Percentiles rank a stretch among this genome's conserved stretches.
phyloP scores from a whole-genome alignment of 2,797 vertebrate species.

The Amphiprion clarkii region DNA sequence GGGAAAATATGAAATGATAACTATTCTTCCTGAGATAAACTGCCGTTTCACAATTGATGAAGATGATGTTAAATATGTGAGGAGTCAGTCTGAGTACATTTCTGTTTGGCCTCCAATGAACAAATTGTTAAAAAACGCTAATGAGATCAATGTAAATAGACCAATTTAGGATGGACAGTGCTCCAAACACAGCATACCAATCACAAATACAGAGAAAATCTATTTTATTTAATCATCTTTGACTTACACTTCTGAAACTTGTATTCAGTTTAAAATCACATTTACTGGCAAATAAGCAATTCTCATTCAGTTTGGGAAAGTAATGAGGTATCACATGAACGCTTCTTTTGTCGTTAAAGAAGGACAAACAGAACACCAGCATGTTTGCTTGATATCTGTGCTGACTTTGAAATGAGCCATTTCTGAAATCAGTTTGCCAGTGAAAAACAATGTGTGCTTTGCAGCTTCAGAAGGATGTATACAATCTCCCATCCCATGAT shows the following conservation, averaged over 20 bases:
- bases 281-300: not conserved
- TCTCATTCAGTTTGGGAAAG: not conserved
- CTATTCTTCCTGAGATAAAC: not conserved
- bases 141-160: not conserved
- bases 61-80: no score
- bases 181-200: not conserved
- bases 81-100: not conserved
- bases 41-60: not conserved
- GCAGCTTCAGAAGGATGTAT: constrained; percentile 61
- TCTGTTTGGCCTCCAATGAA: not conserved
- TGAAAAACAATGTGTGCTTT: constrained; percentile 15
- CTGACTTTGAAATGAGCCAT: not conserved
- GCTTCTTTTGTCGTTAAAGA: not conserved
- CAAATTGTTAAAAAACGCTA: not conserved
- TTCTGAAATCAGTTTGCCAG: not conserved
- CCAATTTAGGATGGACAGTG: not conserved
- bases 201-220: not conserved
- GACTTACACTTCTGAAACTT: no score
- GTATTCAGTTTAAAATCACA: not conserved
- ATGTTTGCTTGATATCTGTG: not conserved
- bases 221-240: no score
- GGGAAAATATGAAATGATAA: not conserved
- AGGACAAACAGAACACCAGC: not conserved
- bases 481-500: constrained; percentile 71
- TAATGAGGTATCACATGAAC: not conserved